phyloP scores from a whole-genome alignment of 2,113 vertebrate genomes.

The Cathartes aura region DNA sequence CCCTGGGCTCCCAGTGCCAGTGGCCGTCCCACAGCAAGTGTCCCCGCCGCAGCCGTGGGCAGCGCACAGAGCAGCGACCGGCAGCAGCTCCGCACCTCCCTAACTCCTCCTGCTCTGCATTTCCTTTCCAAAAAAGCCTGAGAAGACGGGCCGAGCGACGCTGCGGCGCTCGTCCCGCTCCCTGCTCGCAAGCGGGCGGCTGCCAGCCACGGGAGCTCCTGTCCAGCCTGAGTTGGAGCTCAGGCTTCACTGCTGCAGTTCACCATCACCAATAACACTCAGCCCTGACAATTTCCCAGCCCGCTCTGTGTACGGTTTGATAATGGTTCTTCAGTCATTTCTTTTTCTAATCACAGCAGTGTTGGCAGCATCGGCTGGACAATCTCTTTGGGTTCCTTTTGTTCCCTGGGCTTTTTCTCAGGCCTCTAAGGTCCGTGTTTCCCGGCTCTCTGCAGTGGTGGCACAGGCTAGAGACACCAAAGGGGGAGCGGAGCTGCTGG shows the following conservation, averaged over 20 bases:
- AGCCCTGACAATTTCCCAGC: neutral
- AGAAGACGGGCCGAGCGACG: fast-evolving
- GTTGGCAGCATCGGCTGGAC: neutral
- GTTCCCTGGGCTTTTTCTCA: neutral
- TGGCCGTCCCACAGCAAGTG: neutral
- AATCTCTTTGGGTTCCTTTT: neutral
- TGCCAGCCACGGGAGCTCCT: neutral
- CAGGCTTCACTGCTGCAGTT: neutral
- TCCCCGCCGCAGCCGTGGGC: fast-evolving
- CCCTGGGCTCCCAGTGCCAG: fast-evolving
- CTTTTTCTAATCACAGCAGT: neutral
- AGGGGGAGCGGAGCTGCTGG: too few relatives aligned
- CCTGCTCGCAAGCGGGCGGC: neutral
- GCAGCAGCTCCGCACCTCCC: neutral
- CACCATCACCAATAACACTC: neutral
- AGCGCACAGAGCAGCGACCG: neutral
- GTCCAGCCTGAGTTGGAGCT: neutral
- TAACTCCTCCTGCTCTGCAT: neutral
- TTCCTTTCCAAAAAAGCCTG: neutral
- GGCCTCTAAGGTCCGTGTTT: neutral
- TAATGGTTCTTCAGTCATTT: neutral
- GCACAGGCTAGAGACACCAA: neutral
- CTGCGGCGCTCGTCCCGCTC: neutral
- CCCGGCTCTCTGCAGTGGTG: too few relatives aligned
- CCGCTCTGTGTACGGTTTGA: too few relatives aligned